Conservation (phyloP, 2,888 invertebrate genomes). For the Microctonus aethiopoides region DNA sequence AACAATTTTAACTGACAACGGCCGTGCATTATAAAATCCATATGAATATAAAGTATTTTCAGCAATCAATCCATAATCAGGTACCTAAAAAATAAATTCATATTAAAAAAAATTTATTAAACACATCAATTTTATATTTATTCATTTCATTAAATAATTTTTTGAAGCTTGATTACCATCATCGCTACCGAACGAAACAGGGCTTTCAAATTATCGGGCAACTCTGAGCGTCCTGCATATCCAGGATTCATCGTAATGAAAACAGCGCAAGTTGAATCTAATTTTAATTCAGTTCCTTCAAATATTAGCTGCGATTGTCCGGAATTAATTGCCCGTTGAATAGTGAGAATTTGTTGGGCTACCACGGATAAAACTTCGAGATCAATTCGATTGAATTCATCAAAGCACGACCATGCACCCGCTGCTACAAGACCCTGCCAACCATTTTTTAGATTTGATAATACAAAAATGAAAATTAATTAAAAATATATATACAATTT, state of each 20-base stretch:
- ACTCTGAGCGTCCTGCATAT: constrained; percentile 72
- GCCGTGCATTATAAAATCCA: constrained; percentile 73
- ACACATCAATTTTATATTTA: background rate
- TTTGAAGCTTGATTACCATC: constrained; percentile 69
- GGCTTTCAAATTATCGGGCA: constrained; percentile 74
- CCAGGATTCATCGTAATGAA: constrained; percentile 75
- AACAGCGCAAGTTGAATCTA: constrained; percentile 72
- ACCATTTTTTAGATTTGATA: too few species aligned
- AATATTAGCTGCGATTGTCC: constrained; percentile 67
- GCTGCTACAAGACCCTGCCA: constrained; percentile 70
- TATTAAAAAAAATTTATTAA: background rate
- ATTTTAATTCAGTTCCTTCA: constrained; percentile 71
- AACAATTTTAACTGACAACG: constrained; percentile 74
- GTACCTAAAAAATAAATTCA: constrained; percentile 66
- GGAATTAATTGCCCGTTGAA: constrained; percentile 71
- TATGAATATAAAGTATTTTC: constrained; percentile 74
- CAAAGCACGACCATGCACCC: constrained; percentile 74
- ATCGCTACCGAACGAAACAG: constrained; percentile 74
- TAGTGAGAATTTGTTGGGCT: constrained; percentile 73
- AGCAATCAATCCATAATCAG: constrained; percentile 73
- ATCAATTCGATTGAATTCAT: constrained; percentile 74
- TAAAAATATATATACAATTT: constrained; percentile 48
- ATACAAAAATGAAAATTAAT: background rate
- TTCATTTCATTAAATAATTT: background rate
- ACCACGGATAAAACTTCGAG: constrained; percentile 74